phyloP scores from a whole-genome alignment of 2,797 vertebrate species.

The Sebastes trivittatus region DNA sequence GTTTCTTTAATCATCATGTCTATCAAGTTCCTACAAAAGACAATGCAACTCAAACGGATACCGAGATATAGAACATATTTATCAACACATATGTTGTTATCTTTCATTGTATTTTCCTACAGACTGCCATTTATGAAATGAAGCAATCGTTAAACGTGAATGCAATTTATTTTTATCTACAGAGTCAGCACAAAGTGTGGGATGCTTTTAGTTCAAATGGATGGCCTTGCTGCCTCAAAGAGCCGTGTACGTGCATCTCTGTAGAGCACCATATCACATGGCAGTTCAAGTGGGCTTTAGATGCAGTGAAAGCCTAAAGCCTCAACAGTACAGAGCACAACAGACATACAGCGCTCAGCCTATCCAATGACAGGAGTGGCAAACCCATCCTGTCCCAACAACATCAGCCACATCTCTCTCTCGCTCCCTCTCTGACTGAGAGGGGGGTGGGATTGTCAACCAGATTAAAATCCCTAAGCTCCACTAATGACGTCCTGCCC shows the following conservation, averaged over 20 bases:
- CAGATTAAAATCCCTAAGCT: constrained; percentile 87
- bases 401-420: constrained; percentile 68
- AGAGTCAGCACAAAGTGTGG: neutral
- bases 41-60: neutral
- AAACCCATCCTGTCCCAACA: constrained; percentile 73
- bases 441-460: constrained; percentile 75
- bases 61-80: neutral
- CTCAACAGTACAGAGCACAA: constrained; percentile 55
- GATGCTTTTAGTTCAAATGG: constrained; percentile 47
- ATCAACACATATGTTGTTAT: neutral
- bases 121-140: neutral
- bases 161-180: constrained; percentile 1
- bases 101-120: neutral
- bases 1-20: neutral
- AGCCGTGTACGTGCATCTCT: constrained; percentile 51
- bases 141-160: neutral
- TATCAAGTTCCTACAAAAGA: neutral
- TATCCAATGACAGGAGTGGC: constrained; percentile 66
- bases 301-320: constrained; percentile 59
- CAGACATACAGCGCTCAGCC: constrained; percentile 69
- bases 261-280: constrained; percentile 65
- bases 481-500: constrained; percentile 85
- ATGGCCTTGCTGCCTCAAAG: constrained; percentile 35
- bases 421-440: constrained; percentile 30
- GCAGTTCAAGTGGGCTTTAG: constrained; percentile 57